Evolutionary conservation across 2,888 invertebrate genomes (phyloP), one percentile per base, ranked within the genome.

Genomic region (Pachliopta kotzebuea): DNA sequence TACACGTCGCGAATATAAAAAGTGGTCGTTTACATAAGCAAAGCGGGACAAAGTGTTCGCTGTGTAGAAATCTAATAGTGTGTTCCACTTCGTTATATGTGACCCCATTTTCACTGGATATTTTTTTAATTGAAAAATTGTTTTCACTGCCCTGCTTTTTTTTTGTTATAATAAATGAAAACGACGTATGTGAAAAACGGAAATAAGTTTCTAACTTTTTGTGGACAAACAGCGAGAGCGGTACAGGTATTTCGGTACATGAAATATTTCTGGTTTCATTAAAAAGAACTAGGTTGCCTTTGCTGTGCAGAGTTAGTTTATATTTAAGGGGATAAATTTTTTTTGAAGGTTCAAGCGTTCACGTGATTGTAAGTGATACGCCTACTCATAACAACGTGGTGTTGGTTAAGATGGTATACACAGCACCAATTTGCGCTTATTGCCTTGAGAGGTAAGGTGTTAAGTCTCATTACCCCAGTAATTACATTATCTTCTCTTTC

Each of bases 1-100:
- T 24, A 42, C 6, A 45, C 24, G 20, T 20, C 53, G 37, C 42
- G 42, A 37, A 37, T 37, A 62, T 52, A 52, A 57, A 56, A 37
- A 54, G 24, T 20, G 23, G 53, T 53, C 31, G 45, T 63, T 26
- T 54, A 42, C 37, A 57, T 57, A 24, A 42, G 26, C 52, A n/a
- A 49, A 50, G 24, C 45, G 53, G 50, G 57, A 57, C 52, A 45
- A 26, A 42, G 23, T 26, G 21, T 58, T 49, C 49, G 23, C 29
- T 23, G 14, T 24, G 26, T 58, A 24, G 26, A 57, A 58, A 23
- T 42, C 54, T 54, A 53, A 31, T 31, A 58, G 62, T 62, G 57
- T 58, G 63, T 29, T 31, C 57, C 45, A 21, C 29, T 21, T 58
- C 53, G 42, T 58, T 45, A 45, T 58, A 45, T 58, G 60, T 37